Conservation (phyloP, 1,140 invertebrate species). For the Sinella curviseta region DNA sequence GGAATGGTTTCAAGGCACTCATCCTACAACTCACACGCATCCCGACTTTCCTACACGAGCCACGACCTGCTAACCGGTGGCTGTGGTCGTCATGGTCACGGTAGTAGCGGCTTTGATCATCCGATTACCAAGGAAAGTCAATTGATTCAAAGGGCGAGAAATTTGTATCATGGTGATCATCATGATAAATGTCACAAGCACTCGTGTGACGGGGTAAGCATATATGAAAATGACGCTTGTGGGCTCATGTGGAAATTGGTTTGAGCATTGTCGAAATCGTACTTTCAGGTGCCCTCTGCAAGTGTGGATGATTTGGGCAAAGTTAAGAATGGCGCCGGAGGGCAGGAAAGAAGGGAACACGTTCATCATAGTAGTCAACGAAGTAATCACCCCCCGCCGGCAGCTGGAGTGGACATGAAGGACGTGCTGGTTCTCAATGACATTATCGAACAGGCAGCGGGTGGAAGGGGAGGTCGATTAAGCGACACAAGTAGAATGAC, state of each 20-base stretch:
- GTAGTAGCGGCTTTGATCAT: neutral
- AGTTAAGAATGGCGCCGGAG: neutral
- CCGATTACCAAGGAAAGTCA: slow-evolving; percentile 80
- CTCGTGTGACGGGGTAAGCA: neutral
- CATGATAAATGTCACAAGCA: neutral
- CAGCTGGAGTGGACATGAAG: slow-evolving; percentile 55
- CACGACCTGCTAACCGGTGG: slow-evolving; percentile 76
- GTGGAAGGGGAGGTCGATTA: slow-evolving; percentile 72
- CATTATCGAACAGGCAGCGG: slow-evolving; percentile 93
- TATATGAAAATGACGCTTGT: neutral
- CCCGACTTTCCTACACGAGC: slow-evolving; percentile 86
- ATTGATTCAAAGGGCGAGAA: slow-evolving; percentile 61
- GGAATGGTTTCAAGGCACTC: slow-evolving; percentile 71
- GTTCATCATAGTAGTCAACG: neutral
- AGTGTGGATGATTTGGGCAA: neutral
- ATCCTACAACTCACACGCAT: slow-evolving; percentile 91
- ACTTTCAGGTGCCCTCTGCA: neutral
- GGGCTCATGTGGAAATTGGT: too few relatives aligned
- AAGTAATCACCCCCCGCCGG: neutral
- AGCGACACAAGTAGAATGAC: slow-evolving; percentile 55
- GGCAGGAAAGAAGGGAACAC: neutral
- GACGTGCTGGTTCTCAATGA: slow-evolving; percentile 97
- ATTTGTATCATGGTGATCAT: too few relatives aligned
- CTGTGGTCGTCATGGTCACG: slow-evolving; percentile 61
- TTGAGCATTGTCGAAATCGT: too few relatives aligned